phyloP scores from a whole-genome alignment of 2,888 invertebrate genomes.

The Melikaiella ostensackeni region DNA sequence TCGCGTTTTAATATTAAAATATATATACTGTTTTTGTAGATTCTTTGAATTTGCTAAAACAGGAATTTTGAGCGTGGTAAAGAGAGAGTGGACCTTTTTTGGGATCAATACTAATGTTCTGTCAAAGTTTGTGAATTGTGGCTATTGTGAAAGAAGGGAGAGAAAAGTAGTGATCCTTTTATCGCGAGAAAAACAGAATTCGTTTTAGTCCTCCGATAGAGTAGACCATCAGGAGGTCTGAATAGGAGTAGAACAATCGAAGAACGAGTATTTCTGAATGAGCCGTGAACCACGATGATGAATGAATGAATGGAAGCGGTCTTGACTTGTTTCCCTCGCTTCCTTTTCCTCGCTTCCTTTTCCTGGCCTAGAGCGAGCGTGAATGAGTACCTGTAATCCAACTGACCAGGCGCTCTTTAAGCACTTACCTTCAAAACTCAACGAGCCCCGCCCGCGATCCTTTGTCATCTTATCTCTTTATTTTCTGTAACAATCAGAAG shows the following conservation, averaged over 20 bases:
- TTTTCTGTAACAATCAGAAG: slow-evolving; percentile 11
- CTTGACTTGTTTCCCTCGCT: slow-evolving; percentile 53
- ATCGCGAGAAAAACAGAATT: neutral
- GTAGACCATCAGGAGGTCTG: slow-evolving; percentile 45
- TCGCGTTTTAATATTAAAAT: no score
- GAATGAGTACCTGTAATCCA: slow-evolving; percentile 55
- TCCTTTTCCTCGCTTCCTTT: slow-evolving; percentile 58
- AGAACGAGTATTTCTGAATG: slow-evolving; percentile 57
- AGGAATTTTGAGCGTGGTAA: neutral
- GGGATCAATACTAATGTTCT: neutral
- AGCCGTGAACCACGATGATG: slow-evolving; percentile 55
- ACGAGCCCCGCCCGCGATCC: slow-evolving; percentile 46
- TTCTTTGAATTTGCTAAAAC: neutral
- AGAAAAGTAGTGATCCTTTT: neutral
- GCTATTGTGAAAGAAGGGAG: neutral
- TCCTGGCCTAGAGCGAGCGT: slow-evolving; percentile 55
- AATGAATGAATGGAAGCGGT: slow-evolving; percentile 60
- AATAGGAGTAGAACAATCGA: slow-evolving; percentile 52
- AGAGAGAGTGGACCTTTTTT: neutral
- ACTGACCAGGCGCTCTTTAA: slow-evolving; percentile 51
- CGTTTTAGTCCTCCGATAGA: neutral
- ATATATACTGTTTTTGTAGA: neutral
- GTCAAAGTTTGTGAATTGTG: neutral
- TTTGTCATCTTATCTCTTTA: slow-evolving; percentile 29
- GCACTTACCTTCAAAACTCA: slow-evolving; percentile 46